Evolutionary conservation across 2,888 invertebrate genomes (phyloP), one percentile per base, ranked within the genome.

Genomic region (Melanchra persicariae): DNA sequence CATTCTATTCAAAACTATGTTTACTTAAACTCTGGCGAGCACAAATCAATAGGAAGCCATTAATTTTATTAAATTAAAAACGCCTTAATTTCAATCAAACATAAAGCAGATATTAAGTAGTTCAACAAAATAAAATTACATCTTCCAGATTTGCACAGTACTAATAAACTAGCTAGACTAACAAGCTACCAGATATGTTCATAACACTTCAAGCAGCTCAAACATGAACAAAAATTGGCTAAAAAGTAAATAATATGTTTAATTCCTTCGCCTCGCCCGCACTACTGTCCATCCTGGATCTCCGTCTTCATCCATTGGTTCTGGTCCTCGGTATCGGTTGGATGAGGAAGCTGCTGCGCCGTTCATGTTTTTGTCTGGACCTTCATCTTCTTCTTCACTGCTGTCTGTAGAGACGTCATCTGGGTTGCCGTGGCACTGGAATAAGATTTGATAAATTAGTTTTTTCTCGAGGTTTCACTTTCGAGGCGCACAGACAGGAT

Each of bases 221-320:
- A 67, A 79, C 9, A 8, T 75, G 19, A 71, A 59, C 12, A 47
- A 72, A 30, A 64, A 60, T 61, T n/a, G 12, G 59, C 71, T 69
- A 75, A 57, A 52, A 58, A 64, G 47, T 66, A 57, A n/a, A 74
- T 26, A n/a, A 66, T 67, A 58, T 43, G 57, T 82, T 91, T 91
- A 96, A 94, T 96, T 95, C 93, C 94, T 94, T 88, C 96, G 95
- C 80, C 95, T 92, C 15, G 96, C 92, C 82, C 95, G 94, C 0
- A 97, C 97, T 64, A 97, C 96, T 19, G 97, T 97, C 97, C 97
- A 97, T n/a, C 97, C 97, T 0, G 97, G 96, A 82, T 97, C 97
- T 0, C 94, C 94, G 74, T 96, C 96, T 79, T 95, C 96, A 26
- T 96, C 95, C 91, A 95, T 94, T 0, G 93, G 93, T 82, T 94